These are phyloP conservation scores for Meiosimyza platycephala DNA, from an alignment of 2,888 invertebrate species.

Conservation along the genomic window DNA sequence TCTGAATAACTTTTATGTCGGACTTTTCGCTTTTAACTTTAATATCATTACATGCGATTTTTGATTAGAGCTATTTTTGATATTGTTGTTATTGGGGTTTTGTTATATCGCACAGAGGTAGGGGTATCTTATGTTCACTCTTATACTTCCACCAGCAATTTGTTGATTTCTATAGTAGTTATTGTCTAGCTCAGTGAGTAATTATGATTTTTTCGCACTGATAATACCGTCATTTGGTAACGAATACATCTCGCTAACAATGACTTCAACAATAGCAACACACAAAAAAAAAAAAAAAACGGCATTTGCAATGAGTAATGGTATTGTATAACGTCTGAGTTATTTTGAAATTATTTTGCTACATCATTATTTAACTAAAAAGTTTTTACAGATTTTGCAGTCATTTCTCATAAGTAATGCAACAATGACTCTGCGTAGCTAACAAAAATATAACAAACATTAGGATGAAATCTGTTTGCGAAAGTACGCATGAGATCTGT, in stretches of 20 bases:
- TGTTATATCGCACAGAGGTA: no score
- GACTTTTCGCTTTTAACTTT: background rate
- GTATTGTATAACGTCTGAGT: background rate
- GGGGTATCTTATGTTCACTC: no score
- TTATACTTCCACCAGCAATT: no score
- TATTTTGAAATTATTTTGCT: conserved; percentile 1
- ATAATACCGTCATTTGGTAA: background rate
- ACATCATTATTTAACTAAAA: background rate
- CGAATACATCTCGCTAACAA: background rate
- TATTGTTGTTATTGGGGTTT: background rate
- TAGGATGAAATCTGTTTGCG: no score
- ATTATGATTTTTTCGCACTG: conserved; percentile 6
- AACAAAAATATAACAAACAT: no score
- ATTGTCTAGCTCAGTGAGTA: background rate
- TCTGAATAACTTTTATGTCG: background rate
- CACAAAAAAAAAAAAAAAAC: background rate
- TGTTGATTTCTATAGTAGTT: no score
- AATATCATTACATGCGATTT: background rate
- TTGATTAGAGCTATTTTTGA: background rate
- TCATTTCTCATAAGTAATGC: no score
- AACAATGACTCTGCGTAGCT: no score
- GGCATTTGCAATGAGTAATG: background rate
- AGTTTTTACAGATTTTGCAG: no score
- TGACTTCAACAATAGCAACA: background rate
- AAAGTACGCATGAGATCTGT: no score